Percentiles rank a stretch among this genome's conserved stretches.
phyloP scores from a whole-genome alignment of 2,113 vertebrate genomes.

The Cyrtonyx montezumae region DNA sequence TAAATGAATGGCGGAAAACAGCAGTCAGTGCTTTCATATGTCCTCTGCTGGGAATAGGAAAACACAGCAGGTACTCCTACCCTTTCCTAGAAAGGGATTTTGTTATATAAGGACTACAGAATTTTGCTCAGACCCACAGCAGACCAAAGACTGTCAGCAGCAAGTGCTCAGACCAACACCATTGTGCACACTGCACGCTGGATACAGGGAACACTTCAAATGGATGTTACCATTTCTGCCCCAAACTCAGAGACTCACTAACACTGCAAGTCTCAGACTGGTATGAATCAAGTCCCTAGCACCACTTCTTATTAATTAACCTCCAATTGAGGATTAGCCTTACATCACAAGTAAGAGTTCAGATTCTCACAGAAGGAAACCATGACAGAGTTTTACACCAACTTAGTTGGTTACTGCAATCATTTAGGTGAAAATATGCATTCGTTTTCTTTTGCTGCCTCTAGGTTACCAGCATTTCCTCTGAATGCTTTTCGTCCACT shows the following conservation, averaged over 20 bases:
- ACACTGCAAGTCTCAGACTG: not conserved
- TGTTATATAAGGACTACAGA: not conserved
- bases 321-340: not conserved
- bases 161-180: not conserved
- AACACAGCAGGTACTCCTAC: not conserved
- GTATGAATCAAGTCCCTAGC: not conserved
- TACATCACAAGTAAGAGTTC: not conserved
- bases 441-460: conserved; percentile 27
- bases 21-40: not conserved
- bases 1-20: not conserved
- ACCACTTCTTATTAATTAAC: not conserved
- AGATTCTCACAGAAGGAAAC: not conserved
- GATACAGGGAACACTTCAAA: not conserved
- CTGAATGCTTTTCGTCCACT: conserved; percentile 37
- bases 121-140: not conserved
- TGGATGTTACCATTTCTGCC: not conserved
- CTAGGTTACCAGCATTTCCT: not conserved
- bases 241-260: not conserved
- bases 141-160: not conserved
- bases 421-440: not conserved
- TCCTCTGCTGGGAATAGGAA: not conserved
- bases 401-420: not conserved
- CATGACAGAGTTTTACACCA: not conserved
- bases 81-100: not conserved
- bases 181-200: not conserved